Evolutionary conservation across 2,888 invertebrate genomes (phyloP).

Genomic region (Polyploca ridens): DNA sequence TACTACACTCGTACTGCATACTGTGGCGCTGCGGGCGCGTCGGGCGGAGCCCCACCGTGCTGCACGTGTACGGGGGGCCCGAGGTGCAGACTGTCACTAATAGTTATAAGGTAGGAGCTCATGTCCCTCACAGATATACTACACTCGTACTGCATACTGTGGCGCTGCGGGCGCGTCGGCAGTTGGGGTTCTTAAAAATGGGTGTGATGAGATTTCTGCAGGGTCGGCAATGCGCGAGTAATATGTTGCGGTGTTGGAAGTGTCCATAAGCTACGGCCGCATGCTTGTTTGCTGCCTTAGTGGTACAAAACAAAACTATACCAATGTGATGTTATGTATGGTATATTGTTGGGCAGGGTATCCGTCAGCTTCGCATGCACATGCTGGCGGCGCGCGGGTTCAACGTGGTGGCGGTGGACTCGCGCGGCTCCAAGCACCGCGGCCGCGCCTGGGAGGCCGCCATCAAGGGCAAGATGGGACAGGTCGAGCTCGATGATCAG

Average conservation of each 20-base stretch:
- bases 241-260: no score
- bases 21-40: slow-evolving; percentile 88
- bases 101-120: slow-evolving; percentile 91
- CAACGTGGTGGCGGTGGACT: slow-evolving; percentile 97
- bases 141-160: slow-evolving; percentile 89
- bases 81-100: slow-evolving; percentile 99
- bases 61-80: slow-evolving; percentile 99
- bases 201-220: no score
- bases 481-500: slow-evolving; percentile 97
- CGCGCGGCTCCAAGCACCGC: slow-evolving; percentile 96
- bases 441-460: slow-evolving; percentile 97
- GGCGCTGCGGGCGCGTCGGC: slow-evolving; percentile 85
- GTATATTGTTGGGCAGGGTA: slow-evolving; percentile 84
- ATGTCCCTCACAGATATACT: slow-evolving; percentile 69
- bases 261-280: no score
- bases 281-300: no score
- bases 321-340: no score
- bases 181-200: no score
- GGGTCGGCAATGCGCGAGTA: no score
- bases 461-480: slow-evolving; percentile 95
- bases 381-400: slow-evolving; percentile 98
- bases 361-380: slow-evolving; percentile 95
- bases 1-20: slow-evolving; percentile 86
- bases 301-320: no score
- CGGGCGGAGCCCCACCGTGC: slow-evolving; percentile 93